Base-by-base conservation (phyloP, 2,797 vertebrate genomes). In the Tenualosa thibaudeaui region DNA sequence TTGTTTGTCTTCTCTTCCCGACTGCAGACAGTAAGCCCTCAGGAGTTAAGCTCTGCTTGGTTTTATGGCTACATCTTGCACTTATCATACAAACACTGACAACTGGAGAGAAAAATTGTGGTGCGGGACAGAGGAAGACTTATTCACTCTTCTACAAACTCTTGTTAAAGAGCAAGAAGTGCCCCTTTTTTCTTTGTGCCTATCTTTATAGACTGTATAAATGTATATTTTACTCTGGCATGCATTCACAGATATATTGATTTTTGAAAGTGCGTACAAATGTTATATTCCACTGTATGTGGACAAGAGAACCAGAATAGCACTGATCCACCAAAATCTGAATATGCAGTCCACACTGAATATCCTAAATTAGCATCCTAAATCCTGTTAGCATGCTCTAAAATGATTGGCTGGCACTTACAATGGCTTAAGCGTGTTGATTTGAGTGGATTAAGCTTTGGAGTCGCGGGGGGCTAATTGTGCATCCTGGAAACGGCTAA, bases 331-430 rank as follows among this genome's bases (percentile, higher is more conserved):
- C 13, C 62, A 31, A 15, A 43, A 75, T 75, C 68, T 43, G 31
- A 75, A 43, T 75, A 75, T 75, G 68, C 68, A 75, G 3, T 75
- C 31, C 68, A 40, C 13, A 40, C 31, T 75, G 37, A 89, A 86
- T 78, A 6, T 87, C 85, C 85, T 85, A 90, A 93, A 92, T 93
- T 91, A 53, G 19, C 89, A 87, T 90, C 85, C 88, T 91, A 92
- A 94, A 96, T 95, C 94, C 93, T 89, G 88, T 95, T 94, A 93
- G 89, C 89, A 91, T 83, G 88, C 93, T 92, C 75, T 93, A 95
- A 95, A 89, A 84, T 85, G 89, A 94, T 94, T 94, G 92, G 92
- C 88, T 88, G 53, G 86, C 83, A 86, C 83, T 88, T 91, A 84
- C 88, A 91, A 89, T 84, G 83, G 84, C 81, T 90, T 87, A 90